Conservation (phyloP, 2,113 vertebrate species). For the Oreotrochilus melanogaster region DNA sequence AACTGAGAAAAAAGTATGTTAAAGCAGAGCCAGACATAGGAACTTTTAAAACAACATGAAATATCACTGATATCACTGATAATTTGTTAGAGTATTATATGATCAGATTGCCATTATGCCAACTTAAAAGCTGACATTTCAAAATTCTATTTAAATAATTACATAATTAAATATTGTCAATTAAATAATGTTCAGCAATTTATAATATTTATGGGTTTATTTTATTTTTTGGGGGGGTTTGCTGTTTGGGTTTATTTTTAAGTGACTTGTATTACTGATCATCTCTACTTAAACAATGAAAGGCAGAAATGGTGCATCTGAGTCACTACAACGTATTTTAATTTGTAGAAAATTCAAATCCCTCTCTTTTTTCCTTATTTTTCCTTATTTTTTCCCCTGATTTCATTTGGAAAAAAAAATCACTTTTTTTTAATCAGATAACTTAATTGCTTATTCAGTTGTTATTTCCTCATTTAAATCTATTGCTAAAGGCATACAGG, state of each 20-base stretch:
- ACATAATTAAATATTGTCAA: background rate
- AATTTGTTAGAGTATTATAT: background rate
- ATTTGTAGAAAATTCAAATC: background rate
- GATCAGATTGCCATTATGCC: background rate
- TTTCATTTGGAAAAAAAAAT: background rate
- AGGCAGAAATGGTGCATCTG: background rate
- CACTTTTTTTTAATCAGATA: background rate
- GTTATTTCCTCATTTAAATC: background rate
- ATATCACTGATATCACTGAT: background rate
- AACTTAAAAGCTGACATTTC: background rate
- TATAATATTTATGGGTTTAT: background rate
- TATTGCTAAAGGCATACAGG: background rate
- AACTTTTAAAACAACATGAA: background rate
- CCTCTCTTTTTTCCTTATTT: background rate
- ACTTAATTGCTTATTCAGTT: background rate
- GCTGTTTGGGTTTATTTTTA: background rate
- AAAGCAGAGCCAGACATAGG: background rate
- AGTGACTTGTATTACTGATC: background rate
- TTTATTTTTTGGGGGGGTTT: too few relatives aligned
- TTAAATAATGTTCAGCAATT: background rate
- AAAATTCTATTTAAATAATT: background rate
- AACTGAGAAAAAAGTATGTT: too few relatives aligned
- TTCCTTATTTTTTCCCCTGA: background rate
- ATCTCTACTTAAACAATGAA: background rate
- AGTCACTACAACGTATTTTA: background rate